Evolutionary conservation across 2,797 vertebrate species (phyloP), one percentile per base, ranked within the genome.

Genomic region (Eulemur mongoz): DNA sequence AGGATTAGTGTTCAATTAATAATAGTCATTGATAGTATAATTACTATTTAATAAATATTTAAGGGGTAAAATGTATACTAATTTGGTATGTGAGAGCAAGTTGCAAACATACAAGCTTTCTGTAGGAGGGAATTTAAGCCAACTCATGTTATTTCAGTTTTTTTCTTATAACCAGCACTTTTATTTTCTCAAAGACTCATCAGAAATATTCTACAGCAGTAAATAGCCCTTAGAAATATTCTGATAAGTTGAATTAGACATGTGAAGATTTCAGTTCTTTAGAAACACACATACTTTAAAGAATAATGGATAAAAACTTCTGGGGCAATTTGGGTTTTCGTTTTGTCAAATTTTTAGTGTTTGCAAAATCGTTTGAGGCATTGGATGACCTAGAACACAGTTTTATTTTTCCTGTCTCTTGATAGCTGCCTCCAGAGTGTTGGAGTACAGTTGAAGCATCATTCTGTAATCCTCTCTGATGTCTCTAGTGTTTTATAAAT

Each of bases 191-290:
- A 59, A 92, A 72, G 54, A 93, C 78, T 63, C n/a, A 76, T 70
- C 65, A 95, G 63, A 95, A 79, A 95, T 52, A 91, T 87, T 91
- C 48, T 79, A 18, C 40, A 84, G 32, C 1, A 90, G 72, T 30
- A 73, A n/a, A 84, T 50, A 63, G 57, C 38, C 45, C 14, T 87
- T 57, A 92, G 75, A 93, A 92, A 95, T 2, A 89, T 92, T 95
- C 85, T 96, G 89, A 96, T 84, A 94, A 93, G 43, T 82, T 94
- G 89, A 97, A 92, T 88, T 92, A 91, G 89, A 89, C 59, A 97
- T 93, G 82, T 85, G 38, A 35, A 88, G 45, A 70, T 90, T 93
- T 95, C 23, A 75, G 59, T 90, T 89, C 23, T 11, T 43, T 92
- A 79, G 86, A 69, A 93, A 91, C 89, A 63, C 4, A 97, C 4